Evolutionary conservation across 2,888 invertebrate species (phyloP), one percentile per base, ranked within the genome.

Genomic region (Aleiodes alternator): DNA sequence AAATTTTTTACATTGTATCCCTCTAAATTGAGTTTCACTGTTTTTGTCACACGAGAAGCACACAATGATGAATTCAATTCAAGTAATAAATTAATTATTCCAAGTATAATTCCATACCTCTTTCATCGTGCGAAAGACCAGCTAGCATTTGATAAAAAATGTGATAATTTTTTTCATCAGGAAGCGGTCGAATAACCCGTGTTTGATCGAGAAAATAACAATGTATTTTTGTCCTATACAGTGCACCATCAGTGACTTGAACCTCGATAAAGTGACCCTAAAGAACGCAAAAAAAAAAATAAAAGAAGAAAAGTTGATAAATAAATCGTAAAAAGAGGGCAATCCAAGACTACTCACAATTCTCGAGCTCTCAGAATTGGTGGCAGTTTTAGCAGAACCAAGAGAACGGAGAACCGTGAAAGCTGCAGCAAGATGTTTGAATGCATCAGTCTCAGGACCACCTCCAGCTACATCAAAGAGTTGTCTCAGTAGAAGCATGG

Each of bases 111-210:
- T 57, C 43, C 43, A 83, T 86, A 92, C 93, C 91, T 89, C 95
- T 91, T 88, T 98, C 98, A 82, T 98, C 97, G 72, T 93, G 91
- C 57, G 95, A 94, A 34, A 98, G 92, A 0, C 98, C 98, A 16
- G 97, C 97, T 70, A 96, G 90, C 94, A 98, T 95, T 91, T 98
- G 97, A 91, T 98, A 98, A 91, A 98, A 98, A 85, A 98, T 97
- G 90, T 98, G 97, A 90, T 97, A 98, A 91, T 98, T 98, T 88
- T 97, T 96, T 90, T 98, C 98, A 86, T 94, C 94, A 14, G 95
- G 93, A 83, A 96, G 91, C 29, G 96, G 96, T 51, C 94, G 92
- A 81, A 97, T 96, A 72, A 98, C 97, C 78, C 98, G 93, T 69
- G 96, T 96, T 91, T 98, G 96, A 89, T 98, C 98, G 87, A 98